Evolutionary conservation across 2,113 vertebrate genomes (phyloP).

Genomic region (Chlorodrepanis virens): DNA sequence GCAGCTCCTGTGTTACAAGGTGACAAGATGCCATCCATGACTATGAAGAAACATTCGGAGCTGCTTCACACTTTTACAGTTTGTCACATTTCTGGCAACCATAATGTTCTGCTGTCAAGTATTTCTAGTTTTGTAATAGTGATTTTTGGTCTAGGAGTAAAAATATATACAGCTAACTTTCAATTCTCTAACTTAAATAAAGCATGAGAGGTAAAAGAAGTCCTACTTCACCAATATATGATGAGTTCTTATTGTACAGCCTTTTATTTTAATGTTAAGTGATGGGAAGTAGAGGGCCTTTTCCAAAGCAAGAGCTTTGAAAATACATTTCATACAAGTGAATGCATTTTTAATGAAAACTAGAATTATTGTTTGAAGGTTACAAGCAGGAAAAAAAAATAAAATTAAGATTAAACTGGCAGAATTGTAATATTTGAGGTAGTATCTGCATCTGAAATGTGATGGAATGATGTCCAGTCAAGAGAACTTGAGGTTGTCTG

Average conservation of each 20-base stretch:
- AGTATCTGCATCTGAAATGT: neutral
- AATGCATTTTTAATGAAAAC: neutral
- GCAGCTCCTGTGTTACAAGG: neutral
- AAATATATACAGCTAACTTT: neutral
- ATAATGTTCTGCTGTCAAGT: neutral
- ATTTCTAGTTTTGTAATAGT: neutral
- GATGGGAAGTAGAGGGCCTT: neutral
- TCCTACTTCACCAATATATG: neutral
- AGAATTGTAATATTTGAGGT: neutral
- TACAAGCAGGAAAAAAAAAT: neutral
- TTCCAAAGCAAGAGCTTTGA: neutral
- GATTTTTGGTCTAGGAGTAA: neutral
- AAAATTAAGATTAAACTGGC: neutral
- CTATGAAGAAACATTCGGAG: neutral
- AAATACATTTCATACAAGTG: neutral
- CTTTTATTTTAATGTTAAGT: neutral
- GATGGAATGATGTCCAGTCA: neutral
- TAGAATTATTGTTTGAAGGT: neutral
- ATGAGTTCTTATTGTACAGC: neutral
- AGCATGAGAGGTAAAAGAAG: neutral
- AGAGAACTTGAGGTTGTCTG: neutral
- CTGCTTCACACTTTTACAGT: neutral
- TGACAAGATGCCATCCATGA: neutral
- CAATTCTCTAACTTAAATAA: neutral
- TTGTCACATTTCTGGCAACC: neutral